A percentile compares a stretch with the other conserved stretches of the same genome.
These are phyloP conservation scores for Drosophila emarginata DNA, from an alignment of 2,888 invertebrate species.

Conservation along the genomic window DNA sequence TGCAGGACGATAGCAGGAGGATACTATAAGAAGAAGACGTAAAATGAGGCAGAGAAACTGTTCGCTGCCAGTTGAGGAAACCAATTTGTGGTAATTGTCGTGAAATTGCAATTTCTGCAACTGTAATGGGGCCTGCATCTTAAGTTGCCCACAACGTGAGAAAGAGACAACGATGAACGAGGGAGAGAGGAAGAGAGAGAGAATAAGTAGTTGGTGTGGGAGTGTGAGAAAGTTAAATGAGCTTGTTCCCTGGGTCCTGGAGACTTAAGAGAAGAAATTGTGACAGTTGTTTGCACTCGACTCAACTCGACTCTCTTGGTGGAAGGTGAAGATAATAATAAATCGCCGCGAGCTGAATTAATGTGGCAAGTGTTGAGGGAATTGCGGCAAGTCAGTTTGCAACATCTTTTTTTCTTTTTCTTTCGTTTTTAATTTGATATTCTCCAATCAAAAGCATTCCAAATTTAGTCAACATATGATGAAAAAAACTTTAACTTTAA, in stretches of 20 bases:
- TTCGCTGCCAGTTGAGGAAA: slow-evolving; percentile 69
- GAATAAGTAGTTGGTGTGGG: slow-evolving; percentile 8
- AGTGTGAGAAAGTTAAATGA: slow-evolving; percentile 60
- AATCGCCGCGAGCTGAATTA: slow-evolving; percentile 40
- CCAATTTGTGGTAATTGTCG: slow-evolving; percentile 78
- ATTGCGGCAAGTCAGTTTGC: slow-evolving; percentile 21
- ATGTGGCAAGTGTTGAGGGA: slow-evolving; percentile 38
- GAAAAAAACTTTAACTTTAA: too few species aligned
- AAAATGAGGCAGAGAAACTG: slow-evolving; percentile 21
- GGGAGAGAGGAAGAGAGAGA: neutral
- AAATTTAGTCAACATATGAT: neutral
- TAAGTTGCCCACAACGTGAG: slow-evolving; percentile 24
- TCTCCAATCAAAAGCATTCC: neutral
- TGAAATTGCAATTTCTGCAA: slow-evolving; percentile 76
- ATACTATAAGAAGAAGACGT: slow-evolving; percentile 10
- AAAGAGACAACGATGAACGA: slow-evolving; percentile 11
- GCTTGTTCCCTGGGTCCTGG: slow-evolving; percentile 30
- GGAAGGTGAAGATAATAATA: slow-evolving; percentile 44
- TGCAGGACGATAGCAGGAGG: neutral
- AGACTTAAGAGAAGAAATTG: slow-evolving; percentile 35
- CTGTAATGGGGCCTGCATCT: slow-evolving; percentile 63
- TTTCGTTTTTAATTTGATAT: neutral
- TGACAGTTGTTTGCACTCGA: slow-evolving; percentile 8
- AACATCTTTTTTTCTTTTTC: neutral
- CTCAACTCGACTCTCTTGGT: slow-evolving; percentile 5